Base-by-base conservation (phyloP, 1,140 invertebrate genomes). In the Hylyphantes graminicola region DNA sequence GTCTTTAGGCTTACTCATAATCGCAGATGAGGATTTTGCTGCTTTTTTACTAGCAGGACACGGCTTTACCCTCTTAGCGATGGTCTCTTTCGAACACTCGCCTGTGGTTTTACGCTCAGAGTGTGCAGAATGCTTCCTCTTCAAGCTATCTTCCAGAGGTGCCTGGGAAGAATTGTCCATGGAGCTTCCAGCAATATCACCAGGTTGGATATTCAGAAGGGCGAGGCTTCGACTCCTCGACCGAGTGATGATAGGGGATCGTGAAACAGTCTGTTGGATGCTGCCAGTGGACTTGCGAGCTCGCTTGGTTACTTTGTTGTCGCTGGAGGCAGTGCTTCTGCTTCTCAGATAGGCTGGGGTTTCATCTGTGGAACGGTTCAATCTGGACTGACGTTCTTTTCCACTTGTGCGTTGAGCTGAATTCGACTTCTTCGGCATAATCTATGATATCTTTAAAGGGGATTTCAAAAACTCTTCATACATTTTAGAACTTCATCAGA, bases 141-240 rank as follows among this genome's bases (percentile, higher is more conserved):
- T 81, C 68, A 81, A 72, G 53, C 65, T 81, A 48, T 81, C 78
- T 21, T 61, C 78, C 51, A 77, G n/a, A 77, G 59, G 61, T 35
- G 75, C 53, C 35, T 53, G 59, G 65, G 75, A 77, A 81, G 65
- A 57, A 79, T n/a, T 70, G 64, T 79, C 75, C 75, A 77, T 77
- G 75, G 75, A 67, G 75, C 75, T 77, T 6, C 19, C 35, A 65
- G 53, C 75, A 73, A 54, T 19, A 73, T 73, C 57, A 54, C 35
- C 70, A 65, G 87, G 75, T 78, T 88, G 86, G 87, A 87, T 68
- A 72, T 85, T 77, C 63, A 83, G 77, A 65, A 75, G 73, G 51
- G 59, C 57, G 8, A 64, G 15, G 64, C 12, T 68, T 35, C 17
- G 53, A 65, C 78, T 70, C 65, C 67, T 75, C n/a, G 78, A 67